Percentiles rank a stretch among this genome's conserved stretches.
Evolutionary conservation across 2,888 invertebrate species (phyloP).

Genomic region (Xestia xanthographa): DNA sequence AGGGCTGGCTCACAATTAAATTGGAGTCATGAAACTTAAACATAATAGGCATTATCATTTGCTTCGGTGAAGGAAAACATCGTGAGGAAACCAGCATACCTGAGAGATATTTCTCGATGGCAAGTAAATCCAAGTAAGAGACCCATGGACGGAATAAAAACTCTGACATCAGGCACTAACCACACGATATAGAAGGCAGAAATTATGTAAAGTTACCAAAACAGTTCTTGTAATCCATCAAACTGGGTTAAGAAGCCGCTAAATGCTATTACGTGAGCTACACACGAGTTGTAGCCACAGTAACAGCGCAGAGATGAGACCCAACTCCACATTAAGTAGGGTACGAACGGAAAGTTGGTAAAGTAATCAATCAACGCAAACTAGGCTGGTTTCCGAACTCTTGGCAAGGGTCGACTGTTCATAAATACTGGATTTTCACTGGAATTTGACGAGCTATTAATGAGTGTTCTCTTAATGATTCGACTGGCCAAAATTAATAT

Average conservation of each 20-base stretch:
- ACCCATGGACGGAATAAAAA: too few relatives aligned
- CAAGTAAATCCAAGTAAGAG: too few relatives aligned
- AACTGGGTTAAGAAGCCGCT: conserved; percentile 60
- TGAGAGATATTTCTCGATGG: too few relatives aligned
- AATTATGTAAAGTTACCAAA: conserved; percentile 28
- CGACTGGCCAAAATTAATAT: background rate
- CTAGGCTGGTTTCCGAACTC: conserved; percentile 41
- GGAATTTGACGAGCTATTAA: conserved; percentile 20
- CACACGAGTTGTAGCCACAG: conserved; percentile 12
- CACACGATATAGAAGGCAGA: too few relatives aligned
- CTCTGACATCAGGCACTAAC: too few relatives aligned
- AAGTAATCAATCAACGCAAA: conserved; percentile 60
- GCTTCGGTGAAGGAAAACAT: too few relatives aligned
- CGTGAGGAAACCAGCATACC: too few relatives aligned
- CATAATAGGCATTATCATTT: background rate
- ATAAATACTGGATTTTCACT: conserved; percentile 24
- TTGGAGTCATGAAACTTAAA: background rate
- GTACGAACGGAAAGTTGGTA: conserved; percentile 45
- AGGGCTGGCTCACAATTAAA: too few relatives aligned
- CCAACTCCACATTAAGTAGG: conserved; percentile 56
- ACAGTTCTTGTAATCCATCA: conserved; percentile 45
- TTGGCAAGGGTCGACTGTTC: conserved; percentile 17
- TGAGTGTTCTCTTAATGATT: conserved; percentile 13
- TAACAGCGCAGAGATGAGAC: conserved; percentile 24
- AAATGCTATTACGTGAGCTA: conserved; percentile 48